phyloP scores from a whole-genome alignment of 1,140 invertebrate species.

The Scaptomyza hsui region DNA sequence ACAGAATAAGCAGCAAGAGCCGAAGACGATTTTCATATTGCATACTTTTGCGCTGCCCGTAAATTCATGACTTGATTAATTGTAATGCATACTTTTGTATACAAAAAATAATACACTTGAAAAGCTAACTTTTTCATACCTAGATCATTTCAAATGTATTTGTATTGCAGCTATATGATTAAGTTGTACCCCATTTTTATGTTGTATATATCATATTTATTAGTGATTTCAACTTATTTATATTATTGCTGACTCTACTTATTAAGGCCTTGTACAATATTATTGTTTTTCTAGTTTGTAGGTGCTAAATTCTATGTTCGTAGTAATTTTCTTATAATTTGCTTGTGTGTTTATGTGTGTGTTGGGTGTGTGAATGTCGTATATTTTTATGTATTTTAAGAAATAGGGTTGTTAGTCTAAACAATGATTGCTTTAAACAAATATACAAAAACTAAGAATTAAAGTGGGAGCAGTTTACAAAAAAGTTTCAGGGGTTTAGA shows the following conservation, averaged over 20 bases:
- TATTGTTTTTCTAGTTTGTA: conserved; percentile 72
- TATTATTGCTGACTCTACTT: conserved; percentile 82
- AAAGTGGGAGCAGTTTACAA: conserved; percentile 38
- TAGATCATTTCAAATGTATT: too few relatives aligned
- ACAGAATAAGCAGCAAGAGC: too few relatives aligned
- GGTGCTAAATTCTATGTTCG: conserved; percentile 75
- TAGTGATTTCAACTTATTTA: conserved; percentile 78
- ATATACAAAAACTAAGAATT: conserved; percentile 65
- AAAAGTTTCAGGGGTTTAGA: conserved; percentile 1
- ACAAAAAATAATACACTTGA: too few relatives aligned
- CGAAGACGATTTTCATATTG: too few relatives aligned
- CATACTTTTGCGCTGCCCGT: too few relatives aligned
- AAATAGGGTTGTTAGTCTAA: conserved; percentile 59
- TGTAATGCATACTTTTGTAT: too few relatives aligned
- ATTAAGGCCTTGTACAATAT: conserved; percentile 82
- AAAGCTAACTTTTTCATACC: too few relatives aligned
- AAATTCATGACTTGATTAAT: too few relatives aligned
- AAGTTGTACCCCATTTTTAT: too few relatives aligned
- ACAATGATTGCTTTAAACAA: conserved; percentile 66
- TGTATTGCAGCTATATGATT: too few relatives aligned
- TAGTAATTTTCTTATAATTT: conserved; percentile 42
- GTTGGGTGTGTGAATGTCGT: conserved; percentile 13
- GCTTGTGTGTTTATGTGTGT: conserved; percentile 15
- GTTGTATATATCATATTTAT: conserved; percentile 56
- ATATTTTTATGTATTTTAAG: conserved; percentile 32